Percentiles rank a stretch among this genome's conserved stretches.
These are phyloP conservation scores for Tricholaema leucomelas DNA, from an alignment of 2,113 vertebrate species.

Conservation along the genomic window DNA sequence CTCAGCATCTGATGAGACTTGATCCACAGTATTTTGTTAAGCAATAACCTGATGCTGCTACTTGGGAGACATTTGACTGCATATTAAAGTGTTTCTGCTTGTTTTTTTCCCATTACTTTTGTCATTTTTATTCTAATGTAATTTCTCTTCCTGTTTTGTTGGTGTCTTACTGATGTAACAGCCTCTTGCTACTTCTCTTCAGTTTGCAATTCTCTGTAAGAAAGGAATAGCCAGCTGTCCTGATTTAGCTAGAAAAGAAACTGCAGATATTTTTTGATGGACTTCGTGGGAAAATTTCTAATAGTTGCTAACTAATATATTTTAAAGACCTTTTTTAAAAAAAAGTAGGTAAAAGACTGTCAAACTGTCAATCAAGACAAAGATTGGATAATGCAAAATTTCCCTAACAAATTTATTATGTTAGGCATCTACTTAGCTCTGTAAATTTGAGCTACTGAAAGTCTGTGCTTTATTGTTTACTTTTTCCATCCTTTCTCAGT, in stretches of 20 bases:
- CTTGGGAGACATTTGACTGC: neutral
- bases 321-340: neutral
- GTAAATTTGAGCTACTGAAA: neutral
- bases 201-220: conserved; percentile 19
- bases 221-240: conserved; percentile 32
- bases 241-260: conserved; percentile 61
- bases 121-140: neutral
- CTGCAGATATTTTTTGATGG: conserved; percentile 54
- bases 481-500: neutral
- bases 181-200: conserved; percentile 34
- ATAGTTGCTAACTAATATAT: conserved; percentile 51
- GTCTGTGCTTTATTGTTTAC: neutral
- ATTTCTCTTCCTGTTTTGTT: neutral
- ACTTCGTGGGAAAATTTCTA: conserved; percentile 45
- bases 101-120: neutral
- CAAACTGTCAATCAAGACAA: conserved; percentile 22
- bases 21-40: neutral
- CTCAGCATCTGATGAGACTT: neutral
- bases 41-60: neutral
- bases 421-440: neutral
- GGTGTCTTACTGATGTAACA: neutral
- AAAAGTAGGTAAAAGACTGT: neutral
- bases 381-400: neutral
- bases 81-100: neutral
- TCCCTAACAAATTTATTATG: neutral